Base-by-base conservation (phyloP, 2,113 vertebrate genomes). In the Myocastor coypus region DNA sequence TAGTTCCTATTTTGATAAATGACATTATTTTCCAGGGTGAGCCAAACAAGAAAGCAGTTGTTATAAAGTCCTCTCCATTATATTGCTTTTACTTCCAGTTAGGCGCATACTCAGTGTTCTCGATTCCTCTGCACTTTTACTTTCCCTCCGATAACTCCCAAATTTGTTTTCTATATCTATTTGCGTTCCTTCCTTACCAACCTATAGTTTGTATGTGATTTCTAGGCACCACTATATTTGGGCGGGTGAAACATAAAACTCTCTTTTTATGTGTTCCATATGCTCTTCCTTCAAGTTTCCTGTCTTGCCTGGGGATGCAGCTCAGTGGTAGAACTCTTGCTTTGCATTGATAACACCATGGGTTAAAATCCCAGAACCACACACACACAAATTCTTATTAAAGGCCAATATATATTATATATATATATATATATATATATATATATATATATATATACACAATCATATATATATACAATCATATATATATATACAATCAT, bases 1-100 rank as follows among this genome's bases (percentile, higher is more conserved):
- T 10, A 85, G 82, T 91, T 91, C 22, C 16, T 88, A 46, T 64
- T 96, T 87, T 69, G 20, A 95, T 61, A 68, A 87, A 81, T 57
- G 57, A 4, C 10, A 94, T 82, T 69, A 26, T 91, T 95, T 91
- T 55, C 42, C 55, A 63, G 7, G 71, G 32, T 42, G 32, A 80
- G 5, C 52, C 10, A 87, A 86, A n/a, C 13, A 19, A 71, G 13
- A 82, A 85, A 77, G 50, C 57, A 40, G 32, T 50, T 9, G 57
- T 34, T 30, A 2, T 83, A 16, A 4, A 61, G 7, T 68, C 30
- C 12, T 75, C 10, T 42, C 8, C 22, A 4, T 71, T 37, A 52
- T 13, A 57, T 75, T 59, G 30, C 40, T 87, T 93, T 19, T 92
- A 17, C 13, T 42, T 88, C 32, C 71, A 81, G 50, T 69, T 46